Base-by-base conservation (phyloP, 2,888 invertebrate species). In the Biston stratarius region DNA sequence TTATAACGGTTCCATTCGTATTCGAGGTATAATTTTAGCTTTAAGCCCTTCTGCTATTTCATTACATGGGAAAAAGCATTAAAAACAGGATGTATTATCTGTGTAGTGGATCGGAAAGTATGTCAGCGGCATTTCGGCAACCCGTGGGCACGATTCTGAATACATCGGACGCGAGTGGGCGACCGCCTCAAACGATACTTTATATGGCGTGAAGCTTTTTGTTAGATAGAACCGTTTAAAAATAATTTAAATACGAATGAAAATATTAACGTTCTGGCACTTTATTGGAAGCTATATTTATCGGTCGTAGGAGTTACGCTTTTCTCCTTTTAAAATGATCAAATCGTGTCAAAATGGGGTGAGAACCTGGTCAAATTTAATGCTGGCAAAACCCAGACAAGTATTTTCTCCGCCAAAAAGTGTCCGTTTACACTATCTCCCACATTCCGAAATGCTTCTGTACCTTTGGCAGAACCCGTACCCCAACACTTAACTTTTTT, bases 61-160 rank as follows among this genome's bases (percentile, higher is more conserved):
- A 42, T 55, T n/a, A 3, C 12, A 47, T 58, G 15, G 58, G 34
- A 58, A 58, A 24, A 47, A 42, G 38, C 33, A 42, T 59, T 59
- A 38, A 40, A 49, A 57, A 63, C 49, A 51, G 49, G 57, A 63
- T 24, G 52, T 60, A 58, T 58, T 52, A 65, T 60, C 60, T 44
- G 52, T 6, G 15, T 34, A n/a, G 44, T 36, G 53, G 53, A 51
- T 24, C 49, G 56, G 44, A 56, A 65, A 66, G 58, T 67, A 14
- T 67, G 67, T 63, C 62, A 53, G 53, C 53, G 62, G 56, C 65
- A 65, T 66, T 61, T 51, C 60, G 65, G 55, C 55, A 42, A 52
- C 49, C 45, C 51, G 57, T 47, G 57, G 56, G 66, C 45, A 34
- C 56, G 49, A 49, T 34, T 49, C 61, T 62, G 58, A 48, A 62